A percentile compares a stretch with the other conserved stretches of the same genome.
Conservation (phyloP, 2,888 invertebrate genomes). For the Melikaiella ostensackeni region DNA sequence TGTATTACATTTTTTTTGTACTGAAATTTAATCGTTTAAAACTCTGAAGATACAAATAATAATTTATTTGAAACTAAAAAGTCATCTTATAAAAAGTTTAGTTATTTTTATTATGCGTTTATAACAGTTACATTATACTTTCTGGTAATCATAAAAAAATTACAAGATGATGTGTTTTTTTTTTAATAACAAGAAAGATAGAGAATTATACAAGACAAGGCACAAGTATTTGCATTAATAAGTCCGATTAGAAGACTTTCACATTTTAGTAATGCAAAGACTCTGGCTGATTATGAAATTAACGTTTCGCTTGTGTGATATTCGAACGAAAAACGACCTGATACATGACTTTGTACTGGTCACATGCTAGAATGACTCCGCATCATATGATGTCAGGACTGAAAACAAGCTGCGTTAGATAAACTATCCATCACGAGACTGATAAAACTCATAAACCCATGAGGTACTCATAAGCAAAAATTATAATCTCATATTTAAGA, state of each 20-base stretch:
- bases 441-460: conserved; percentile 53
- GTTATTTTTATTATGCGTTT: no score
- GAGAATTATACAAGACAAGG: not conserved
- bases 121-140: no score
- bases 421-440: conserved; percentile 51
- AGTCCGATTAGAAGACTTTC: not conserved
- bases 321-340: conserved; percentile 45
- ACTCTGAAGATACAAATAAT: no score
- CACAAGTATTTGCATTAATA: not conserved
- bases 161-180: not conserved
- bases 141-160: no score
- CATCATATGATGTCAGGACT: conserved; percentile 60
- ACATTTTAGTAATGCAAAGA: not conserved
- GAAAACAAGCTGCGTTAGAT: conserved; percentile 43
- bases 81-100: no score
- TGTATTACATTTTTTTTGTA: no score
- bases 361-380: conserved; percentile 60
- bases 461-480: not conserved
- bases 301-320: conserved; percentile 13
- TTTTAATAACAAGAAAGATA: not conserved
- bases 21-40: no score
- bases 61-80: no score
- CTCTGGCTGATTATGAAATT: not conserved
- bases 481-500: not conserved
- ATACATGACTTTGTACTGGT: conserved; percentile 49